Conservation (phyloP, 2,888 invertebrate genomes). For the Xestia sexstrigata region DNA sequence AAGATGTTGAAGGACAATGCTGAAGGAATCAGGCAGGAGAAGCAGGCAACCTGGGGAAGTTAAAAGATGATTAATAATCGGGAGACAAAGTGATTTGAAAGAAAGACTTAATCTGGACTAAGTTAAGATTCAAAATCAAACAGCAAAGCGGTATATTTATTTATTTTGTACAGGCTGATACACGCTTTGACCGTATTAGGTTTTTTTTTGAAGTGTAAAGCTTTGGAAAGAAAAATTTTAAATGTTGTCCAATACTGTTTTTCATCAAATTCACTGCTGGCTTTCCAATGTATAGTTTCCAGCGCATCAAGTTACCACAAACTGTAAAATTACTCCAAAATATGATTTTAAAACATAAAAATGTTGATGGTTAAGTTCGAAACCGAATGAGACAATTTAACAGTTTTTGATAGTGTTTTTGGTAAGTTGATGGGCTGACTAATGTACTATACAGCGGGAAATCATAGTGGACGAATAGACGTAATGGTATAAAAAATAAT, state of each 20-base stretch:
- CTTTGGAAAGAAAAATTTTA: background rate
- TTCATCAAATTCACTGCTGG: background rate
- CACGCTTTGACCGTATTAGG: background rate
- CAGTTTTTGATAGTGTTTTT: too few species aligned
- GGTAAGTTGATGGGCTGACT: too few species aligned
- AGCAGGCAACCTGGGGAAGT: slow-evolving; percentile 73
- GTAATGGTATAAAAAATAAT: background rate
- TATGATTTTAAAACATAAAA: too few species aligned
- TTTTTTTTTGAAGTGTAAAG: background rate
- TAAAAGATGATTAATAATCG: background rate
- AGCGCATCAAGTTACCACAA: too few species aligned
- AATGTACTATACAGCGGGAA: too few species aligned
- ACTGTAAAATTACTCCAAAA: too few species aligned
- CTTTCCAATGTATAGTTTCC: background rate
- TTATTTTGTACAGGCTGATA: background rate
- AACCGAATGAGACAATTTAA: too few species aligned
- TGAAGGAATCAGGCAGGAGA: slow-evolving; percentile 72
- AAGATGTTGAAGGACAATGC: slow-evolving; percentile 41
- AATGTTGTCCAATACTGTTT: background rate
- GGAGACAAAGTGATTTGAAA: background rate
- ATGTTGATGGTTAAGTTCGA: too few species aligned
- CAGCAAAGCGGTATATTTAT: background rate
- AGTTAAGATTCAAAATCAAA: background rate
- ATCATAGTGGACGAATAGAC: background rate
- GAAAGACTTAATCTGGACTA: background rate